These are phyloP conservation scores for Euwallacea similis DNA, from an alignment of 1,140 invertebrate species.

Conservation along the genomic window DNA sequence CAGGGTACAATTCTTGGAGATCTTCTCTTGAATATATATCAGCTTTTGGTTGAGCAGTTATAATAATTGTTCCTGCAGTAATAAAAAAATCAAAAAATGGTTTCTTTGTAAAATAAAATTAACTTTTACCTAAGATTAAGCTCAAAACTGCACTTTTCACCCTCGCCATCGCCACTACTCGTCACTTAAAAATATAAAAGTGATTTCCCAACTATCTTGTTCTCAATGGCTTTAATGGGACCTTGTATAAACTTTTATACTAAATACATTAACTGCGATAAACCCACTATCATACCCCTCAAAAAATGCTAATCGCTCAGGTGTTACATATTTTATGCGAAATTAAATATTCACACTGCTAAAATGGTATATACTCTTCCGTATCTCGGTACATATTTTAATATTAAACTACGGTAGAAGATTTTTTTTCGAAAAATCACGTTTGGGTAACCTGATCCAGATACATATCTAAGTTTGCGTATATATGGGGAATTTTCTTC, in stretches of 20 bases:
- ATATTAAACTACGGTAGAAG: too few relatives aligned
- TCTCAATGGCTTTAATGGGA: background rate
- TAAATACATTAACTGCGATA: background rate
- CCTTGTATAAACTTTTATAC: background rate
- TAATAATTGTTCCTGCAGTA: background rate
- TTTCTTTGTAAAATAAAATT: background rate
- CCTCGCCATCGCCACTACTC: background rate
- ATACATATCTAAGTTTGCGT: too few relatives aligned
- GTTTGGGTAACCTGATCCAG: too few relatives aligned
- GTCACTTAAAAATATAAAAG: too few relatives aligned
- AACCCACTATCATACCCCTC: background rate
- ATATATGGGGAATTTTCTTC: too few relatives aligned
- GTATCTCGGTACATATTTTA: too few relatives aligned
- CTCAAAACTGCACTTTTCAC: background rate
- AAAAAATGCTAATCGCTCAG: constrained; percentile 3
- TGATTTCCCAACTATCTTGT: background rate
- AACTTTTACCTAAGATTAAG: too few relatives aligned
- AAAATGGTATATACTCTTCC: background rate
- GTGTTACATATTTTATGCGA: constrained; percentile 8
- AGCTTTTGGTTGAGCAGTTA: background rate
- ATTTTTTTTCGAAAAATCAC: too few relatives aligned
- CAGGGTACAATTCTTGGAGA: constrained; percentile 37
- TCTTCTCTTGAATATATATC: constrained; percentile 30
- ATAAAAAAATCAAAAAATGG: background rate
- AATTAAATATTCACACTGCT: constrained; percentile 8